These are phyloP conservation scores for Triplophysa tibetana DNA, from an alignment of 2,113 vertebrate genomes.

Conservation along the genomic window DNA sequence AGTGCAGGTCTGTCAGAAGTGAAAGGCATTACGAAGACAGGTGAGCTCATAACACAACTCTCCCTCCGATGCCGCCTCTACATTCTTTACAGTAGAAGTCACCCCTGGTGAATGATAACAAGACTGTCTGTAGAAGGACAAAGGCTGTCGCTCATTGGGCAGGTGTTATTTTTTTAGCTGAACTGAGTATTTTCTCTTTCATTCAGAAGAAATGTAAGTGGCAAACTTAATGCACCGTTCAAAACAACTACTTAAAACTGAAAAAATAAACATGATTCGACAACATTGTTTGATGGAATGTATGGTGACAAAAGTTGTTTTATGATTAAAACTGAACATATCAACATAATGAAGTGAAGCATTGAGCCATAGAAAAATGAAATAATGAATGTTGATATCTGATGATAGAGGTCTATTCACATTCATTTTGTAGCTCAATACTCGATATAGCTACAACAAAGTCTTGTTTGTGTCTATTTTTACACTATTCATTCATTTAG, in stretches of 20 bases:
- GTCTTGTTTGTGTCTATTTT: too few species aligned
- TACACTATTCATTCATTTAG: too few species aligned
- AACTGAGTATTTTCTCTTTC: not conserved
- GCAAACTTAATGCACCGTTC: constrained; percentile 6
- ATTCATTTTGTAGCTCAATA: too few species aligned
- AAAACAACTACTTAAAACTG: not conserved
- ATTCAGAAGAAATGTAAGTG: not conserved
- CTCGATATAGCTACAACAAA: too few species aligned
- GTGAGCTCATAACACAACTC: constrained; percentile 39
- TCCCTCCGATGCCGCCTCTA: constrained; percentile 8
- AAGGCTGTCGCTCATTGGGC: constrained; percentile 31
- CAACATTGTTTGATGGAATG: not conserved
- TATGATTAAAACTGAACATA: not conserved
- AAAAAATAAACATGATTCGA: not conserved
- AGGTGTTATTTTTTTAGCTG: constrained; percentile 40
- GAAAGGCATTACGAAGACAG: constrained; percentile 40
- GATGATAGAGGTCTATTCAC: too few species aligned
- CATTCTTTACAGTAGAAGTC: constrained; percentile 39
- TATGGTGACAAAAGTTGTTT: not conserved
- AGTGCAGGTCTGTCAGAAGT: constrained; percentile 38
- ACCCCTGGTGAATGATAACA: constrained; percentile 15
- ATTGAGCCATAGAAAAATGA: too few species aligned
- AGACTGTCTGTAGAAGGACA: constrained; percentile 20
- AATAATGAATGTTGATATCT: too few species aligned
- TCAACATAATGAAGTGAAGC: too few species aligned